Evolutionary conservation across 1,140 invertebrate genomes (phyloP).

Genomic region (Papilio dardanus): DNA sequence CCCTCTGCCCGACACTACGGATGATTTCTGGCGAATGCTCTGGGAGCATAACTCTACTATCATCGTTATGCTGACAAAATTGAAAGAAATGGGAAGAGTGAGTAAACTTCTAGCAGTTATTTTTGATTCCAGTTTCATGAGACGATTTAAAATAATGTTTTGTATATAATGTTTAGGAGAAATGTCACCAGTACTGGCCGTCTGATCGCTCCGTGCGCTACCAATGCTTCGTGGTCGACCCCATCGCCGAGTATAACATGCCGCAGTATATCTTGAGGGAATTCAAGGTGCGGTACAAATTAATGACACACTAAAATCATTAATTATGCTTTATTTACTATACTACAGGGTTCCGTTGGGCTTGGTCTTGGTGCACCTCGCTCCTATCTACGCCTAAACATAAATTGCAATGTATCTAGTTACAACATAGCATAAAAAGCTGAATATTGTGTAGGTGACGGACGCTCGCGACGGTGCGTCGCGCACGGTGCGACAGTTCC

Average conservation of each 20-base stretch:
- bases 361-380: too few species aligned
- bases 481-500: conserved; percentile 98
- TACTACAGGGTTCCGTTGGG: too few species aligned
- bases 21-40: conserved; percentile 99
- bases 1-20: conserved; percentile 96
- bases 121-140: conserved; percentile 36
- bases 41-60: conserved; percentile 99
- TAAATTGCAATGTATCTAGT: too few species aligned
- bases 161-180: conserved; percentile 87
- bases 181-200: conserved; percentile 99
- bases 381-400: too few species aligned
- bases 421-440: too few species aligned
- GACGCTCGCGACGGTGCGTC: conserved; percentile 97
- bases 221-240: conserved; percentile 98
- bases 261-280: conserved; percentile 99
- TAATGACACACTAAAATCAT: conserved; percentile 1
- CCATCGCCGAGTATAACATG: conserved; percentile 99
- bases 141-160: conserved; percentile 12
- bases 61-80: conserved; percentile 98
- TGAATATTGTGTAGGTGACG: conserved; percentile 85
- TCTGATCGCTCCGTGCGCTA: conserved; percentile 97
- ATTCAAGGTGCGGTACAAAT: conserved; percentile 91
- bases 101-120: conserved; percentile 61
- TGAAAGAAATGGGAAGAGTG: conserved; percentile 98
- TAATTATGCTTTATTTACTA: neutral